A percentile compares a stretch with the other conserved stretches of the same genome.
Evolutionary conservation across 2,797 vertebrate genomes (phyloP).

Genomic region (Chrysocyon brachyurus): DNA sequence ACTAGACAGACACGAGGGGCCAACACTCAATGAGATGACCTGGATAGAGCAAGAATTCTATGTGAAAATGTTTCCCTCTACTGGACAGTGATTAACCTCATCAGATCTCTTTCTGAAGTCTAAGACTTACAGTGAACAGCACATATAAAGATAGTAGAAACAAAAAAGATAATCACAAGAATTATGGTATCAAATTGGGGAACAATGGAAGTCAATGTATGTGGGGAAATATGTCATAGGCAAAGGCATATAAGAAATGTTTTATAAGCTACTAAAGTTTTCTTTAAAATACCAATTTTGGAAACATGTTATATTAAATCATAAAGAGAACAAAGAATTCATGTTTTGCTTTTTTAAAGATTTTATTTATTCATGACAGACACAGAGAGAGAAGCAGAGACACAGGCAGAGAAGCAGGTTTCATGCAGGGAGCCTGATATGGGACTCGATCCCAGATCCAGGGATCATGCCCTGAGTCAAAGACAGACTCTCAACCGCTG

Average conservation of each 20-base stretch:
- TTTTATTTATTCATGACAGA: too few species aligned
- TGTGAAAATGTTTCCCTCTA: not conserved
- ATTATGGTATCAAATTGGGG: not conserved
- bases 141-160: not conserved
- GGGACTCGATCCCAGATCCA: too few species aligned
- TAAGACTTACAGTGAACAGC: constrained; percentile 1
- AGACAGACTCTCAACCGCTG: too few species aligned
- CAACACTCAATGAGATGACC: not conserved
- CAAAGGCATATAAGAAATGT: constrained; percentile 18
- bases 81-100: not conserved
- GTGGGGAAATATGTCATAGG: not conserved
- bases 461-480: too few species aligned
- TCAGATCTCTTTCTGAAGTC: not conserved
- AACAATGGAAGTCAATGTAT: not conserved
- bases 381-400: too few species aligned
- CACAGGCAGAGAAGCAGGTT: too few species aligned
- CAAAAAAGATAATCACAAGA: constrained; percentile 16
- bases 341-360: not conserved
- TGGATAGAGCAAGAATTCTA: not conserved
- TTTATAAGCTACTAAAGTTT: constrained; percentile 37
- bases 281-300: constrained; percentile 32
- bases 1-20: not conserved
- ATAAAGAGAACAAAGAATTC: constrained; percentile 42
- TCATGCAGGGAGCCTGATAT: too few species aligned
- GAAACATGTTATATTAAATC: not conserved